Conservation (phyloP, 2,888 invertebrate species). For the Homarus gammarus region DNA sequence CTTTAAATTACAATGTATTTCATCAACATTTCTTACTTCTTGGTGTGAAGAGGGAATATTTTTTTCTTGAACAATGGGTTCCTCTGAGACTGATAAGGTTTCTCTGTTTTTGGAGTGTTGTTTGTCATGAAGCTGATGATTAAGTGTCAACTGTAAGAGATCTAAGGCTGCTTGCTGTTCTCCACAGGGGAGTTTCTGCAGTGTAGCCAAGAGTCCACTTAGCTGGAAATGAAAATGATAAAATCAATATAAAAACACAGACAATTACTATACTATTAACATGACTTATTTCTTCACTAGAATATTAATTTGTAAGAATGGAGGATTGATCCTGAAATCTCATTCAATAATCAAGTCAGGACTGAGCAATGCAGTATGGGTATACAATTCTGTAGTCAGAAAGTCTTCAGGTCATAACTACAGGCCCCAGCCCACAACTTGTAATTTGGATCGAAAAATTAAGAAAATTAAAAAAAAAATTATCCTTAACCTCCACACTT, state of each 20-base stretch:
- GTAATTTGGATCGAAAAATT: too few species aligned
- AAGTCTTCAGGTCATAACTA: too few species aligned
- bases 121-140: constrained; percentile 20
- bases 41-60: background rate
- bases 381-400: too few species aligned
- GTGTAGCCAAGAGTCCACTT: constrained; percentile 50
- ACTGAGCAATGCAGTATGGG: too few species aligned
- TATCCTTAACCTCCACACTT: too few species aligned
- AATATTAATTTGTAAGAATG: too few species aligned
- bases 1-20: background rate
- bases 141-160: constrained; percentile 47
- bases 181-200: constrained; percentile 47
- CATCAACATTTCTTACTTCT: background rate
- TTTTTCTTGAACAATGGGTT: constrained; percentile 13
- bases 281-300: background rate
- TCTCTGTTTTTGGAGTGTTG: background rate
- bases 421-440: too few species aligned
- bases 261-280: background rate
- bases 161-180: constrained; percentile 56
- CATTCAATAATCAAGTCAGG: too few species aligned
- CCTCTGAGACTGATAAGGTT: background rate
- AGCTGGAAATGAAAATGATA: constrained; percentile 43
- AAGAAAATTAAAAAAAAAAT: too few species aligned
- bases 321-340: too few species aligned
- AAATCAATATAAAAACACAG: background rate